Conservation (phyloP, 1,140 invertebrate species). For the Ceratina australensis region DNA sequence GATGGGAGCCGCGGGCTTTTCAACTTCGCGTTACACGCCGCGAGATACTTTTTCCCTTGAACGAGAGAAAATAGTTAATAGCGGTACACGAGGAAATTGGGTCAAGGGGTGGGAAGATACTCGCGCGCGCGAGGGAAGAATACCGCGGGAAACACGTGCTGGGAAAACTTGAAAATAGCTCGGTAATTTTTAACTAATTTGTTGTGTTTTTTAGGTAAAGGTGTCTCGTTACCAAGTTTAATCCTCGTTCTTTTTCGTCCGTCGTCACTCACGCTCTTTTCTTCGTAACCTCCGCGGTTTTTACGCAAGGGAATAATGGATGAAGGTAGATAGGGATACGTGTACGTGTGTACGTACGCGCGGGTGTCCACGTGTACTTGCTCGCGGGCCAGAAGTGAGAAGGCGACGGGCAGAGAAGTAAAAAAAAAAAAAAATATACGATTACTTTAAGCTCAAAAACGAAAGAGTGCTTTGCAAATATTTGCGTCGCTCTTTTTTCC, state of each 20-base stretch:
- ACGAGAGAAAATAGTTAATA: not conserved
- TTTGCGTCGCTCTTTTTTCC: not conserved
- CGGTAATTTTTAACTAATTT: conserved; percentile 7
- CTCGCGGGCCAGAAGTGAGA: not conserved
- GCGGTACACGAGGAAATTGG: conserved; percentile 12
- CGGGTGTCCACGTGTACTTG: not conserved
- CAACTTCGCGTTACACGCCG: too few relatives aligned
- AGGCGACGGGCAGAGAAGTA: too few relatives aligned
- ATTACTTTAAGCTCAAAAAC: conserved; percentile 13
- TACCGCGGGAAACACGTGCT: not conserved
- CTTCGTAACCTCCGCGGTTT: not conserved
- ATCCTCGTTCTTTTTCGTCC: conserved; percentile 5
- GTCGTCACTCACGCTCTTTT: not conserved
- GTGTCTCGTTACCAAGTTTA: conserved; percentile 13
- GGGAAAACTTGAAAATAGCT: not conserved
- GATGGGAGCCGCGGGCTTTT: not conserved
- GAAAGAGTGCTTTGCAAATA: conserved; percentile 1
- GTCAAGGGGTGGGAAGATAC: not conserved
- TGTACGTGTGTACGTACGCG: too few relatives aligned
- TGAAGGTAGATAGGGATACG: not conserved
- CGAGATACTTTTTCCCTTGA: too few relatives aligned
- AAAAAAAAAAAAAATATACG: conserved; percentile 25
- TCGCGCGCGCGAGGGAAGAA: not conserved
- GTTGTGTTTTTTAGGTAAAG: not conserved
- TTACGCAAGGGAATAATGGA: conserved; percentile 22